These are phyloP conservation scores for Aleiodes testaceus DNA, from an alignment of 2,888 invertebrate species.

Conservation along the genomic window DNA sequence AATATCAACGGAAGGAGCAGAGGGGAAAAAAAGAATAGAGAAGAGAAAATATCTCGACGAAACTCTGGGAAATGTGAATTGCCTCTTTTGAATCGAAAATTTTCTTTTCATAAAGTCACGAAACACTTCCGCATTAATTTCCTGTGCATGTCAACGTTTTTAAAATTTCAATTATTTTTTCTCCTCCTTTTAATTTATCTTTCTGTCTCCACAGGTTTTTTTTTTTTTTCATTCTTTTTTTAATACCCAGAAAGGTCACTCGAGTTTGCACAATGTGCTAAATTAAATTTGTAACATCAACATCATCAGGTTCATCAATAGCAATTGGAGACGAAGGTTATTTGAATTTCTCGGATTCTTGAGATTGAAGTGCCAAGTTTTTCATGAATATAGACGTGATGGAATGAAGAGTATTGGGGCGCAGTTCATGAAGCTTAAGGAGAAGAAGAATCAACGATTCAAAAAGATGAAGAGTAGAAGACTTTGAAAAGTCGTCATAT, in stretches of 20 bases:
- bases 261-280: not conserved
- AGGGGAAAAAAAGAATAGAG: too few species aligned
- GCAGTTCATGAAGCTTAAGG: not conserved
- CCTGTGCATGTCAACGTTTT: conserved; percentile 25
- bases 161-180: conserved; percentile 28
- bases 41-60: conserved; percentile 15
- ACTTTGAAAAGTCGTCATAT: conserved; percentile 7
- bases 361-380: not conserved
- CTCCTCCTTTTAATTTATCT: not conserved
- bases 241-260: conserved; percentile 15
- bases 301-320: conserved; percentile 10
- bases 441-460: not conserved
- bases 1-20: conserved; percentile 10
- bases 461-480: not conserved
- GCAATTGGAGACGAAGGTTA: not conserved
- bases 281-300: conserved; percentile 16
- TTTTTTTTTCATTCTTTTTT: not conserved
- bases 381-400: too few species aligned
- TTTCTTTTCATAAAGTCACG: conserved; percentile 22
- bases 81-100: conserved; percentile 21
- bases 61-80: conserved; percentile 18
- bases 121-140: conserved; percentile 26
- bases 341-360: not conserved
- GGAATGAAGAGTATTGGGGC: not conserved
- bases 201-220: not conserved